Base-by-base conservation (phyloP, 2,888 invertebrate species). In the Eupithecia centaureata region DNA sequence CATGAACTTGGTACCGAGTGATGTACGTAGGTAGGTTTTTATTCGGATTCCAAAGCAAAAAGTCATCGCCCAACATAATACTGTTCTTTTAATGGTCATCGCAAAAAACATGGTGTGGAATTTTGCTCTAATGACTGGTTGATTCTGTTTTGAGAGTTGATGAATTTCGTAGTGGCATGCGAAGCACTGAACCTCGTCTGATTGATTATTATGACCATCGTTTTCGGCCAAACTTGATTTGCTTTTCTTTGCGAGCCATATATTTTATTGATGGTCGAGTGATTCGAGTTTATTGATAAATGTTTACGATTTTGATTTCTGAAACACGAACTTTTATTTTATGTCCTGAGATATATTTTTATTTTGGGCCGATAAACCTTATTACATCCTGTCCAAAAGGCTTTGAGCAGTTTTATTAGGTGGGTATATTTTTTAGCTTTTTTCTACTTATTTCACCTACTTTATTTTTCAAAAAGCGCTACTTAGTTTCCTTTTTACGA, bases 121-220 rank as follows among this genome's bases (percentile, higher is more conserved):
- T 91, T 90, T 85, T 79, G 85, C 81, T 87, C 86, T 89, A 89
- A 91, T 90, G 90, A 89, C 85, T 89, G 81, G 89, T 88, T 89
- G 88, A 88, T 87, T 89, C 89, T 85, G 82, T 69, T 83, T 80
- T 77, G 81, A 84, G 83, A 82, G 79, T 81, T 85, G 90, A 85
- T 87, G 87, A 87, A 89, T 89, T 89, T 89, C 79, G 80, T 83
- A 80, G 77, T 75, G 77, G 78, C 78, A 73, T 80, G 89, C 79
- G 84, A 89, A 79, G 78, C 80, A 76, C 76, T 80, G 77, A 82
- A 80, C 78, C 76, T 75, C 70, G 70, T 15, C 69, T 68, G 72
- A 74, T 67, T 66, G 66, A 71, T 70, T 71, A 63, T 76, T 70
- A 72, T 67, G 54, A 52, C 63, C 63, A 63, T 66, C 42, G 68